Evolutionary conservation across 2,888 invertebrate species (phyloP).

Genomic region (Lithophane ornitopus): DNA sequence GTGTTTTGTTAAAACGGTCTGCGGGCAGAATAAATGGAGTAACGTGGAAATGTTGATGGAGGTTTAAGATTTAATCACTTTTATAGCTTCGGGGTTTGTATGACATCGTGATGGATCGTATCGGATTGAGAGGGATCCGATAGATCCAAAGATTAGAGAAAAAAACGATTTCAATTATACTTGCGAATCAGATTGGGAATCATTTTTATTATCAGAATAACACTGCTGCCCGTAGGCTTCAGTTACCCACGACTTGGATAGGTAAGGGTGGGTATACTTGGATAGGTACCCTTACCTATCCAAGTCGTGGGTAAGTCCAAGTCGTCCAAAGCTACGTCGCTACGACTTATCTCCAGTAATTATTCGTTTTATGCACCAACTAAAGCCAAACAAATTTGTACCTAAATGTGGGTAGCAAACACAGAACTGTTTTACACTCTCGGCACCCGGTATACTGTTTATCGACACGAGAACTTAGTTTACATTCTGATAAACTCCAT

Average conservation of each 20-base stretch:
- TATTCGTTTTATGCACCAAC: constrained; percentile 1
- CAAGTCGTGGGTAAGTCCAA: no score
- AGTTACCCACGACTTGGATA: neutral
- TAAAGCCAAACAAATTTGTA: constrained; percentile 22
- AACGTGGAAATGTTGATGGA: constrained; percentile 43
- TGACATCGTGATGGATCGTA: constrained; percentile 38
- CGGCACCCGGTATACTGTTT: constrained; percentile 46
- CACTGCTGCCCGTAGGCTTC: neutral
- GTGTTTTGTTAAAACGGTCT: constrained; percentile 63
- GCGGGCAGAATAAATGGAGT: constrained; percentile 45
- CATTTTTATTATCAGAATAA: no score
- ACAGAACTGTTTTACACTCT: constrained; percentile 33
- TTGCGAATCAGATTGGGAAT: constrained; percentile 6
- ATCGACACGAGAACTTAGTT: constrained; percentile 62
- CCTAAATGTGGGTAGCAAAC: constrained; percentile 16
- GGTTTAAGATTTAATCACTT: constrained; percentile 43
- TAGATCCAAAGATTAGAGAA: constrained; percentile 10
- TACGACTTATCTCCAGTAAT: constrained; percentile 1
- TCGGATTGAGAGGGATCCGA: neutral
- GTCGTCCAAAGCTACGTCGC: no score
- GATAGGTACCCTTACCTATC: no score
- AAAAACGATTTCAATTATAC: neutral
- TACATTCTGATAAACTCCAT: constrained; percentile 67
- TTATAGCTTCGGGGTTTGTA: constrained; percentile 33
- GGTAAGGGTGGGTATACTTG: no score